Base-by-base conservation (phyloP, 2,888 invertebrate species). In the Agriotes lineatus region DNA sequence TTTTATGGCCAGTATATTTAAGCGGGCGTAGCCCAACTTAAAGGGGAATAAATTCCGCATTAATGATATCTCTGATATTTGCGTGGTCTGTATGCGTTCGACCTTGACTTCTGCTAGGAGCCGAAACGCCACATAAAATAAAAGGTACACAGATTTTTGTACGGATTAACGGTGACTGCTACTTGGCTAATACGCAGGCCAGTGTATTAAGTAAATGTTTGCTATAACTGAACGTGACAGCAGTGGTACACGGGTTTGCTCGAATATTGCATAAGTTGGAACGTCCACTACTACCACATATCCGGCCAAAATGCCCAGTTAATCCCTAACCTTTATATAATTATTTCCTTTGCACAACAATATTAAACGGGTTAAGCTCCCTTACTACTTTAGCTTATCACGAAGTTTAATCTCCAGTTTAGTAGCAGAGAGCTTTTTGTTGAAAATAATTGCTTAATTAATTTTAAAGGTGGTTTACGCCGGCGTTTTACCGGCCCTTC, bases 311-410 rank as follows among this genome's bases (percentile, higher is more conserved):
- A 71, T 66, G 61, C 62, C 39, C 62, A 66, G 42, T 74, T 73
- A 67, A 72, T 58, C 66, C 62, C 62, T 54, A 45, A 62, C 62
- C 70, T 67, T 69, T 64, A 58, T 67, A 50, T 72, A 72, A 74
- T 74, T 70, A 69, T 72, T 74, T 74, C 71, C 71, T 69, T 71
- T 69, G 63, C 59, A 62, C 66, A 61, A 61, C 70, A 62, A 69
- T 71, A 67, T 67, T 69, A 72, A 72, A 71, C 67, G 48, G 44
- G 62, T 54, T 73, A 73, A 71, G 70, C 71, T 67, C 61, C 45
- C 57, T 64, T 22, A 48, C 48, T 63, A 50, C 48, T 64, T 64
- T 45, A 20, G 66, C 59, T 59, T 67, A 67, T 56, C 61, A 22
- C 22, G 35, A 52, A 56, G 60, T 67, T 67, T 67, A 67, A 67